Conservation (phyloP, 2,797 vertebrate species). For the Paratrypauchen microcephalus region DNA sequence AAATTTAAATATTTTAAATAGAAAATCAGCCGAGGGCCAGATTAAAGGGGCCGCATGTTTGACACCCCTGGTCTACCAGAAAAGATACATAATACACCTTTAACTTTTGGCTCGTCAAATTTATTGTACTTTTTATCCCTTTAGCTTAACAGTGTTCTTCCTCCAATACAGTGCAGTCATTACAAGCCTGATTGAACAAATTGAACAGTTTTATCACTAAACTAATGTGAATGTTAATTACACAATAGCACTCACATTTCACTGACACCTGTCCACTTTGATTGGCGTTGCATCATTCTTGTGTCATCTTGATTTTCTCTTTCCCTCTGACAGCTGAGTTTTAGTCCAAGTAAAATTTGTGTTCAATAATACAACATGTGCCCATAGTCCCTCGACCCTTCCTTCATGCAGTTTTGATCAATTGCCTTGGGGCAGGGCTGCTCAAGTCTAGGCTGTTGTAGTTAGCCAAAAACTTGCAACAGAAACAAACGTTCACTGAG, state of each 20-base stretch:
- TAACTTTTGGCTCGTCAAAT: not conserved
- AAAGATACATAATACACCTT: too few relatives aligned
- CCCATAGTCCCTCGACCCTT: slow-evolving; percentile 22
- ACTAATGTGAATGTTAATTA: slow-evolving; percentile 1
- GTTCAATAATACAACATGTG: slow-evolving; percentile 63
- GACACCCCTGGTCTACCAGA: too few relatives aligned
- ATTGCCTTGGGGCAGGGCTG: slow-evolving; percentile 54
- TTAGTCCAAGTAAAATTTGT: slow-evolving; percentile 46
- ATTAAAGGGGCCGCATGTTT: too few relatives aligned
- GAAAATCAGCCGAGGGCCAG: too few relatives aligned
- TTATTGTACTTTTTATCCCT: not conserved
- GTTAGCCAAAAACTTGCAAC: slow-evolving; percentile 48
- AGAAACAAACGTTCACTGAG: slow-evolving; percentile 40
- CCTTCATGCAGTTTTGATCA: slow-evolving; percentile 72
- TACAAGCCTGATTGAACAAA: not conserved
- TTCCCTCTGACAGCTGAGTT: slow-evolving; percentile 52
- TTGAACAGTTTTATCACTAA: not conserved
- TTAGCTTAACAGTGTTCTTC: not conserved
- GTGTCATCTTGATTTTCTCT: slow-evolving; percentile 37
- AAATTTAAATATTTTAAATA: too few relatives aligned
- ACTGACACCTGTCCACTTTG: slow-evolving; percentile 49
- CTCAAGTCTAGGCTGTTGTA: slow-evolving; percentile 45
- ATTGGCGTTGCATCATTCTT: slow-evolving; percentile 52
- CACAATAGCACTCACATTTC: slow-evolving; percentile 4
- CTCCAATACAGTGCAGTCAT: not conserved